Base-by-base conservation (phyloP, 2,797 vertebrate genomes). In the Sebastes iracundus region DNA sequence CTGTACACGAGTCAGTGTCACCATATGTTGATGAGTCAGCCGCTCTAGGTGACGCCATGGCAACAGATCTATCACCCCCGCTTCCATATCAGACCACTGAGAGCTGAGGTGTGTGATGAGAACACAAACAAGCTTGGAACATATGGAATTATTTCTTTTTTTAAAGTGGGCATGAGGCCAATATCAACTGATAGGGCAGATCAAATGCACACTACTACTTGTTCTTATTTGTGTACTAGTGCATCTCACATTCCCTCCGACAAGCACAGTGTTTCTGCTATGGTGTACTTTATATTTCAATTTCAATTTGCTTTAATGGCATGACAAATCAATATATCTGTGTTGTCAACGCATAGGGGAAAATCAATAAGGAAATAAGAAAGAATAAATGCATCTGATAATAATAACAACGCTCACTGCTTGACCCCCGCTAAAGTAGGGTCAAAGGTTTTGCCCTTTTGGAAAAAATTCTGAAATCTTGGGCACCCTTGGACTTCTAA, bases 11-110 rank as follows among this genome's bases (percentile, higher is more conserved):
- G 27, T 46, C 38, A 46, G 38, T 33, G 13, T 67, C 42, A 69
- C 38, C 42, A 46, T 46, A 30, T 42, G 56, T 32, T 46, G 56
- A 69, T 86, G 82, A 88, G 58, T 87, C 81, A 87, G 69, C 16
- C 6, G 22, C 30, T 65, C 16, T n/a, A 23, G 38, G 67, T 53
- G 68, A 70, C 82, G 52, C 84, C 71, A 82, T 76, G 75, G 74
- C 42, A 83, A 87, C 68, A 35, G 53, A 74, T 72, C 49, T 18
- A 60, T 61, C 42, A 20, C 10, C 59, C 28, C 46, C 4, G 2
- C 35, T 55, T 66, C 68, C 52, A 76, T 23, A 25, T 63, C 22
- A 71, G 8, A 35, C 23, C 10, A 32, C 9, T 6, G 38, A 67
- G 58, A 68, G 42, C 27, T 14, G 61, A 76, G 20, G 33, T 23